Conservation (phyloP, 1,140 invertebrate genomes). For the Saccostrea echinata region DNA sequence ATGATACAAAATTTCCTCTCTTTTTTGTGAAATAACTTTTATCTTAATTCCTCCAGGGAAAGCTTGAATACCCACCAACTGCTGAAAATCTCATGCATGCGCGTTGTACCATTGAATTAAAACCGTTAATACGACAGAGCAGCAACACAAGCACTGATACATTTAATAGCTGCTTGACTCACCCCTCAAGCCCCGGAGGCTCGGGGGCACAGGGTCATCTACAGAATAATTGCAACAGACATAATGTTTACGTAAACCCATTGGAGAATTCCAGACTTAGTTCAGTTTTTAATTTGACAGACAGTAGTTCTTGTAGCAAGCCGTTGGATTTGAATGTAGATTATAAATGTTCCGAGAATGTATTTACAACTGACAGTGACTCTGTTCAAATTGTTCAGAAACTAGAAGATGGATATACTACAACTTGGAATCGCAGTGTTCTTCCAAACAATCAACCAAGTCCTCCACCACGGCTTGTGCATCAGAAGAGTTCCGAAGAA, state of each 20-base stretch:
- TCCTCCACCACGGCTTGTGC: background rate
- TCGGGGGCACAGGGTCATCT: conserved; percentile 12
- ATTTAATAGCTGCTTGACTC: conserved; percentile 96
- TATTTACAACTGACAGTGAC: conserved; percentile 49
- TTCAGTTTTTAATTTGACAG: conserved; percentile 62
- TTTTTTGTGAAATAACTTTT: too few relatives aligned
- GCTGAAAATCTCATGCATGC: conserved; percentile 52
- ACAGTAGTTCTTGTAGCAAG: conserved; percentile 37
- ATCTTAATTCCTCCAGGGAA: conserved; percentile 55
- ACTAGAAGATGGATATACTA: conserved; percentile 72
- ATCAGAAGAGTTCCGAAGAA: conserved; percentile 45
- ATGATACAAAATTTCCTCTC: background rate
- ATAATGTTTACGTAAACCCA: conserved; percentile 96
- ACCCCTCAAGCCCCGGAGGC: conserved; percentile 83
- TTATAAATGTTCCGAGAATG: conserved; percentile 29
- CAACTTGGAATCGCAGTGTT: conserved; percentile 73
- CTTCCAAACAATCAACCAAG: conserved; percentile 49
- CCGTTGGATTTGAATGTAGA: conserved; percentile 30
- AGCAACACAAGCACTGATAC: conserved; percentile 88
- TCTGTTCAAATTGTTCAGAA: conserved; percentile 74
- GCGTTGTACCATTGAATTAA: conserved; percentile 85
- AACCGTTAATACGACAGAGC: conserved; percentile 82
- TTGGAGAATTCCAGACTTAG: conserved; percentile 80
- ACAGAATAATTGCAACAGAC: conserved; percentile 59
- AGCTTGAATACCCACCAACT: conserved; percentile 57